Evolutionary conservation across 2,113 vertebrate genomes (phyloP).

Genomic region (Herpetotheres cachinnans): DNA sequence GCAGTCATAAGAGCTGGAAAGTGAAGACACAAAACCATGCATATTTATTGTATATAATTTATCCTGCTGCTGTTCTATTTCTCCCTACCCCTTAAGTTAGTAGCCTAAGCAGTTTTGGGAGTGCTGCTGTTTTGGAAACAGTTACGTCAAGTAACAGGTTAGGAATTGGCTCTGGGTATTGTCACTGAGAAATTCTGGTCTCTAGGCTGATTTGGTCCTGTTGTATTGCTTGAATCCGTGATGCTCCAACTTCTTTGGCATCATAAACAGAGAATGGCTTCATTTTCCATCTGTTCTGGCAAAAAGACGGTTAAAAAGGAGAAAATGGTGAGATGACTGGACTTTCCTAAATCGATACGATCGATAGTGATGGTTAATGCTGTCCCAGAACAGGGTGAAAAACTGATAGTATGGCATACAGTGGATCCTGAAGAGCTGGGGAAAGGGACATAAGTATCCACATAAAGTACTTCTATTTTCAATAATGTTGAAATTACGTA

Average conservation of each 20-base stretch:
- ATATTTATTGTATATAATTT: not conserved
- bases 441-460: not conserved
- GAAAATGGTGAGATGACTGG: not conserved
- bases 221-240: not conserved
- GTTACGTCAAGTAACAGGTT: not conserved
- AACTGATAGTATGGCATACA: fast-evolving
- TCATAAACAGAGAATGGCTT: not conserved
- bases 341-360: not conserved
- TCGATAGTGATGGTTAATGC: not conserved
- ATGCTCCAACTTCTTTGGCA: not conserved
- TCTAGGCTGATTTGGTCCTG: not conserved
- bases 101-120: not conserved
- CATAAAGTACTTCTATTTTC: not conserved
- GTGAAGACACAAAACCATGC: not conserved
- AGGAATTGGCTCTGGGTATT: not conserved
- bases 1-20: not conserved
- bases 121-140: not conserved
- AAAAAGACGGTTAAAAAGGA: not conserved
- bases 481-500: not conserved
- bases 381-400: not conserved
- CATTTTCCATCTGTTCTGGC: not conserved
- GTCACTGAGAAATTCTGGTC: not conserved
- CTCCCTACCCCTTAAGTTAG: not conserved
- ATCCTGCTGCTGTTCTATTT: not conserved
- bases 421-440: not conserved